Evolutionary conservation across 2,113 vertebrate genomes (phyloP).

Genomic region (Cathartes aura): DNA sequence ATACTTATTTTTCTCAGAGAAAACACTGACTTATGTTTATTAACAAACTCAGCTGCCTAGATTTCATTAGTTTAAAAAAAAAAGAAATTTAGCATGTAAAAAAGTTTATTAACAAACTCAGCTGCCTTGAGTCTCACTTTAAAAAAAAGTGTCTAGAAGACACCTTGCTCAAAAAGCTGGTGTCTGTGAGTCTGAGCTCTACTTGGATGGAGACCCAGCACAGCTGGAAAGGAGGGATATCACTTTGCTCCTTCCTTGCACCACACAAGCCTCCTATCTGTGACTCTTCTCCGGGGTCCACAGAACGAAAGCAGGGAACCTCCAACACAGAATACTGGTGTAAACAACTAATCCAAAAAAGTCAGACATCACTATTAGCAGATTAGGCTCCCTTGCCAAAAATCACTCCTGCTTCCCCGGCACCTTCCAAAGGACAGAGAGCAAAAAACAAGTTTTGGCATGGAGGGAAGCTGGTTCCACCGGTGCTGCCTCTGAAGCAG

Average conservation of each 20-base stretch:
- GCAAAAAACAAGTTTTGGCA: background rate
- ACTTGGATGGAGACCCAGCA: background rate
- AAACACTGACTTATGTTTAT: too few species aligned
- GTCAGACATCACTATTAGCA: fast-evolving
- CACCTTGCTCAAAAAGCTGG: background rate
- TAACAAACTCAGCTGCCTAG: too few species aligned
- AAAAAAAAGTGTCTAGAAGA: fast-evolving
- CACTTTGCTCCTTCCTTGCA: too few species aligned
- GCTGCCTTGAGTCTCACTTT: background rate
- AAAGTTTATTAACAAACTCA: too few species aligned
- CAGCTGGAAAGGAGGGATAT: background rate
- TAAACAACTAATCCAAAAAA: background rate
- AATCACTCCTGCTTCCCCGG: background rate
- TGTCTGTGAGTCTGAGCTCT: background rate
- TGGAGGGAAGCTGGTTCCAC: background rate
- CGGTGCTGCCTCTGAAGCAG: background rate
- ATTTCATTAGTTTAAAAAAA: too few species aligned
- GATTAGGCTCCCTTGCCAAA: background rate
- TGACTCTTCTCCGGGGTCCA: background rate
- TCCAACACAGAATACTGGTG: too few species aligned
- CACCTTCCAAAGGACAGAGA: background rate
- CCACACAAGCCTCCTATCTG: background rate
- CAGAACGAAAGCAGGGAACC: background rate
- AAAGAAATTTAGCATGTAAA: too few species aligned
- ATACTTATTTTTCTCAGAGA: background rate